phyloP scores from a whole-genome alignment of 2,797 vertebrate species.

The Buceros bicornis region DNA sequence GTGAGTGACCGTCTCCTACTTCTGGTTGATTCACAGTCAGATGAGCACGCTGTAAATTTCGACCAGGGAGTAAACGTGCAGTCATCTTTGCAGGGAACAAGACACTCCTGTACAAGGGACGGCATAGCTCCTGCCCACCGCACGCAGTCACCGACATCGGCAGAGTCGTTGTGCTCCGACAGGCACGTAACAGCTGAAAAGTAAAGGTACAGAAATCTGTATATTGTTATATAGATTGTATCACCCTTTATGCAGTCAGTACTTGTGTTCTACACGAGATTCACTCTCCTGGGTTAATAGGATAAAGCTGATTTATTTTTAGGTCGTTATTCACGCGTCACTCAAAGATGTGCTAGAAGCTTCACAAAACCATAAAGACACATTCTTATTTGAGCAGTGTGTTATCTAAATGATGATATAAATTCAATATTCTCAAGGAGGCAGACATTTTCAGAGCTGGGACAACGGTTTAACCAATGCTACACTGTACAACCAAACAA shows the following conservation, averaged over 20 bases:
- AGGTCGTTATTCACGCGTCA: not conserved
- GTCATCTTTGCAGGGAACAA: conserved; percentile 90
- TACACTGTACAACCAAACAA: not conserved
- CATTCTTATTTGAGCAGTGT: not conserved
- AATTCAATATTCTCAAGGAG: not conserved
- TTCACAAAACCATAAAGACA: not conserved
- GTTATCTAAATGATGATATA: not conserved
- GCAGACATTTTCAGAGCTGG: not conserved
- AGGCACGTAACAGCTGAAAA: conserved; percentile 87
- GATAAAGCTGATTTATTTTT: not conserved
- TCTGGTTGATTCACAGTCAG: conserved; percentile 82
- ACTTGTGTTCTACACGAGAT: not conserved
- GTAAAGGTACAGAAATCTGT: not conserved
- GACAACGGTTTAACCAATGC: not conserved
- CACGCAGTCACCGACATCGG: conserved; percentile 86
- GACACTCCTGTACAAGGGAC: conserved; percentile 84
- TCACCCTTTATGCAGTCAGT: not conserved
- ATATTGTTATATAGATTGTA: accelerated
- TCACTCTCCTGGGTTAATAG: not conserved
- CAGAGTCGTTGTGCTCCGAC: conserved; percentile 79
- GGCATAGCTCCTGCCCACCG: conserved; percentile 87
- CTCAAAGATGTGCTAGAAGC: not conserved
- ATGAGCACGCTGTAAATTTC: conserved; percentile 88
- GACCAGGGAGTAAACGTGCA: conserved; percentile 94
- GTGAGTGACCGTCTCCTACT: conserved; percentile 86